Evolutionary conservation across 2,113 vertebrate genomes (phyloP).

Genomic region (Cyprinus carpio): DNA sequence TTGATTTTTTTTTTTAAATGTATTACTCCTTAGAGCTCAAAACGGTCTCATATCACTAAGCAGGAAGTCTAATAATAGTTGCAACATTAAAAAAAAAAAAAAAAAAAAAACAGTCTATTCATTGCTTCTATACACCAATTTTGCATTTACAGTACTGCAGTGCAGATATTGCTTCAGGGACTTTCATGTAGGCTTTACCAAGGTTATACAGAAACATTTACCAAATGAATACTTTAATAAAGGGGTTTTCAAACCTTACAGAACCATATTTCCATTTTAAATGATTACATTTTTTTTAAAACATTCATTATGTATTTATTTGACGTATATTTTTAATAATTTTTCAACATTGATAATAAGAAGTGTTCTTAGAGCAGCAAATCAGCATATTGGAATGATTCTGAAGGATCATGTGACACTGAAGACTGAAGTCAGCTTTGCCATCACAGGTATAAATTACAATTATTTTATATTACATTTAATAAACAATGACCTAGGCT

Average conservation of each 20-base stretch:
- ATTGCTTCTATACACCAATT: neutral
- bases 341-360: too few species aligned
- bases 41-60: neutral
- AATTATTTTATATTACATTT: too few species aligned
- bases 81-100: neutral
- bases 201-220: neutral
- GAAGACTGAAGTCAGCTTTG: too few species aligned
- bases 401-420: too few species aligned
- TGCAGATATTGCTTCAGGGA: neutral
- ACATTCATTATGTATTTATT: neutral
- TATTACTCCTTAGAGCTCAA: neutral
- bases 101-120: neutral
- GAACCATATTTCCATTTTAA: neutral
- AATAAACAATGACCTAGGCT: too few species aligned
- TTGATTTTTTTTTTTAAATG: neutral
- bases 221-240: neutral
- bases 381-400: too few species aligned
- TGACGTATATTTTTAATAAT: neutral
- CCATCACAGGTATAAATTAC: too few species aligned
- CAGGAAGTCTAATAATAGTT: neutral
- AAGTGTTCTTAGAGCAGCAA: too few species aligned
- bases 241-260: neutral
- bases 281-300: neutral
- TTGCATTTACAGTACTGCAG: neutral
- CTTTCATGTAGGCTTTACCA: neutral